Conservation (phyloP, 2,113 vertebrate species). For the Muntiacus muntjak region DNA sequence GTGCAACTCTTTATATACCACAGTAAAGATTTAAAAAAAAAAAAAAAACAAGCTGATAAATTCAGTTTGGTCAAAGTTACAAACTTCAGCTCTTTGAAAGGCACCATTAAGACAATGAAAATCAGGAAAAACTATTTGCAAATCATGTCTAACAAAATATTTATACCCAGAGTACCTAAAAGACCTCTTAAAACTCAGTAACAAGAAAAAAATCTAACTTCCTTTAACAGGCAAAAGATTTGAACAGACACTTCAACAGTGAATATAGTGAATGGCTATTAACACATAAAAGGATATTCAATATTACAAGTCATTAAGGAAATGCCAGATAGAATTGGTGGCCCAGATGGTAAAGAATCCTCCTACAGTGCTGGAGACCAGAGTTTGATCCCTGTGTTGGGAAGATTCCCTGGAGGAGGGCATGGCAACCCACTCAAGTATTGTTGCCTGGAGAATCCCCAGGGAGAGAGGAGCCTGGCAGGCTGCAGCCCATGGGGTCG, state of each 20-base stretch:
- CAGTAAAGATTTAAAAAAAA: neutral
- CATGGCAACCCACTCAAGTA: neutral
- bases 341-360: neutral
- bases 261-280: neutral
- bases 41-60: neutral
- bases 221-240: neutral
- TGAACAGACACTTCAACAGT: neutral
- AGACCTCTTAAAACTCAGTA: neutral
- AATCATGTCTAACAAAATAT: neutral
- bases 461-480: neutral
- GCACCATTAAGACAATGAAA: neutral
- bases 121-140: neutral
- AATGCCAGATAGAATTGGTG: neutral
- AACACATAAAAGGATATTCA: neutral
- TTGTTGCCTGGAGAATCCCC: neutral
- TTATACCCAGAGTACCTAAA: neutral
- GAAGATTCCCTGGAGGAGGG: neutral
- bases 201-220: neutral
- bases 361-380: fast-evolving
- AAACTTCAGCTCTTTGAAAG: neutral
- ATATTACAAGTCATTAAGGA: neutral
- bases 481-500: neutral
- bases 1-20: neutral
- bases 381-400: neutral
- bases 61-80: neutral